Conservation (phyloP, 2,113 vertebrate genomes). For the Anguilla japonica region DNA sequence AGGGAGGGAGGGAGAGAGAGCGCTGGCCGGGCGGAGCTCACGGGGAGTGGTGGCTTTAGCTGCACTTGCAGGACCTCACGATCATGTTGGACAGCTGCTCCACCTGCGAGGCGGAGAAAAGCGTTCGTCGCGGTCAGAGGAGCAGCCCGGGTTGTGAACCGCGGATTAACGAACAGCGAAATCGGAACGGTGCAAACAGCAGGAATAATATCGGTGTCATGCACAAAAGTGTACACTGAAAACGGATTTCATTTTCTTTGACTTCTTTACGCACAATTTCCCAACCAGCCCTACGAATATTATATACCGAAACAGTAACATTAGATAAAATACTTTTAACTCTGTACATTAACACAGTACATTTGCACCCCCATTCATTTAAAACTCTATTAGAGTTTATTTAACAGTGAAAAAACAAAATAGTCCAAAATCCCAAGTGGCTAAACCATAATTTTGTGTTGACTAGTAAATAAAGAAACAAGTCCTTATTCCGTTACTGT, state of each 20-base stretch:
- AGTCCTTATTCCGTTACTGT: too few relatives aligned
- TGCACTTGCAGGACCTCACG: conserved; percentile 72
- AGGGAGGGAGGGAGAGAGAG: not conserved
- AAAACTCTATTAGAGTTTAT: too few relatives aligned
- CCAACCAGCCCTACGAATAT: not conserved
- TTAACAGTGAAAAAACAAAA: too few relatives aligned
- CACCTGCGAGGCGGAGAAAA: conserved; percentile 31
- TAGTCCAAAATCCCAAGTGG: not conserved
- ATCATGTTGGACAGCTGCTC: conserved; percentile 75
- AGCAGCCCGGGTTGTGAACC: too few relatives aligned
- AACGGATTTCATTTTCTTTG: not conserved
- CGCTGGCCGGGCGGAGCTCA: not conserved
- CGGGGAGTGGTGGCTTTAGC: conserved; percentile 49
- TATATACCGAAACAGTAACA: too few relatives aligned
- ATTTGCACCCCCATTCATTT: too few relatives aligned
- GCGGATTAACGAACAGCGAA: not conserved
- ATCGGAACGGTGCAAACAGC: not conserved
- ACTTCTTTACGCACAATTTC: not conserved
- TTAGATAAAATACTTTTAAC: too few relatives aligned
- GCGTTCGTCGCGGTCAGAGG: not conserved
- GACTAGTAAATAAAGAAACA: not conserved
- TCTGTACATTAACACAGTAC: too few relatives aligned
- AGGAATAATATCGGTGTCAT: too few relatives aligned
- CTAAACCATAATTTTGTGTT: not conserved
- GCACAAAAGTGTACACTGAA: too few relatives aligned